These are phyloP conservation scores for Ophioderma brevispina DNA, from an alignment of 35 echinoderm and acorn worm species.

Conservation along the genomic window DNA sequence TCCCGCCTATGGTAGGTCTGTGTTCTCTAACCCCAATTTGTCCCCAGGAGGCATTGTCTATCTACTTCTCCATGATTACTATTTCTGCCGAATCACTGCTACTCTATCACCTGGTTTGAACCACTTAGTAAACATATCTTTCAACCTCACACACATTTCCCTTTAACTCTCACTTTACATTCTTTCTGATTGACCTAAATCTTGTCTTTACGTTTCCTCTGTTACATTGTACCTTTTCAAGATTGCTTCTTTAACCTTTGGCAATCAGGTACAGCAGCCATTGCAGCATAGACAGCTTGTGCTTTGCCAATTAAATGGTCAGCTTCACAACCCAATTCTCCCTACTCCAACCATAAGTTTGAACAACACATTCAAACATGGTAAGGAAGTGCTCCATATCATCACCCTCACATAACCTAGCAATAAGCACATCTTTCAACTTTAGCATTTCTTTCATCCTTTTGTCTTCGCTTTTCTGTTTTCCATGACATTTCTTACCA, in stretches of 20 bases:
- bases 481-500: too few relatives aligned
- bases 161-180: too few relatives aligned
- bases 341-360: background rate
- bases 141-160: too few relatives aligned
- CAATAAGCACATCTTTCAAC: slow-evolving; percentile 9
- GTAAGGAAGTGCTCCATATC: slow-evolving; percentile 20
- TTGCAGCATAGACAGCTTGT: slow-evolving; percentile 17
- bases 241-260: slow-evolving; percentile 19
- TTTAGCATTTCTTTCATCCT: slow-evolving; percentile 4
- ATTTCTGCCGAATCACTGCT: too few relatives aligned
- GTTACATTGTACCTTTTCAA: slow-evolving; percentile 17
- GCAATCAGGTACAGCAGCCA: background rate
- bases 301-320: background rate
- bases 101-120: too few relatives aligned
- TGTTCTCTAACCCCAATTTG: too few relatives aligned
- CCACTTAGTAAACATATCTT: too few relatives aligned
- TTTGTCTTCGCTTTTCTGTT: background rate
- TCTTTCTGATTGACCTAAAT: too few relatives aligned
- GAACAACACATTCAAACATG: background rate
- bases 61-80: too few relatives aligned
- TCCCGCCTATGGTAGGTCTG: too few relatives aligned
- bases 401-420: background rate
- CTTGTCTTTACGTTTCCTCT: slow-evolving; percentile 16
- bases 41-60: too few relatives aligned
- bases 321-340: slow-evolving; percentile 11